phyloP scores from a whole-genome alignment of 2,888 invertebrate species.

The Amorpha juglandis region DNA sequence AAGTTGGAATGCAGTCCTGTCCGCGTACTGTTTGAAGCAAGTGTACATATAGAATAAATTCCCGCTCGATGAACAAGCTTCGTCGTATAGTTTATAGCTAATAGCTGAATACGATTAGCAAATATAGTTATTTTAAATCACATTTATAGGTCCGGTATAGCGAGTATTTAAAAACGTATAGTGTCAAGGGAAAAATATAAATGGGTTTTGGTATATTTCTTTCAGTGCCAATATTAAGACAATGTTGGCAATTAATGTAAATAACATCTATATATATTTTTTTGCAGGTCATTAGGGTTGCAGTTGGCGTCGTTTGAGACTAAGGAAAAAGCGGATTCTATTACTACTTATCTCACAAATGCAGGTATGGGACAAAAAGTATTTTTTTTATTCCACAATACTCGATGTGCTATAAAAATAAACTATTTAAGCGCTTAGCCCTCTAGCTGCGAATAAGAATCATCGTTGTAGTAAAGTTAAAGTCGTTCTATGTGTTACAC shows the following conservation, averaged over 20 bases:
- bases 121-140: conserved; percentile 64
- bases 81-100: conserved; percentile 44
- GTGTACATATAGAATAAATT: conserved; percentile 79
- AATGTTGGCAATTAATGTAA: background rate
- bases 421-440: background rate
- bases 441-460: background rate
- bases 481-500: background rate
- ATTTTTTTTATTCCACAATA: background rate
- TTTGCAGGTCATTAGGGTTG: conserved; percentile 89
- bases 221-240: conserved; percentile 27
- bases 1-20: conserved; percentile 71
- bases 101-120: conserved; percentile 71
- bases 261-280: conserved; percentile 5
- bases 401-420: background rate
- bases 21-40: conserved; percentile 49
- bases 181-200: conserved; percentile 20
- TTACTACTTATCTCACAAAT: conserved; percentile 92
- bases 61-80: conserved; percentile 43
- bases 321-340: conserved; percentile 93
- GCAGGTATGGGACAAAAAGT: conserved; percentile 82
- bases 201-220: conserved; percentile 27
- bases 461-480: background rate
- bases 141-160: conserved; percentile 43
- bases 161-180: conserved; percentile 23
- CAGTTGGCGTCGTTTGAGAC: conserved; percentile 94